phyloP scores from a whole-genome alignment of 2,888 invertebrate genomes.

The Piscicola geometra region DNA sequence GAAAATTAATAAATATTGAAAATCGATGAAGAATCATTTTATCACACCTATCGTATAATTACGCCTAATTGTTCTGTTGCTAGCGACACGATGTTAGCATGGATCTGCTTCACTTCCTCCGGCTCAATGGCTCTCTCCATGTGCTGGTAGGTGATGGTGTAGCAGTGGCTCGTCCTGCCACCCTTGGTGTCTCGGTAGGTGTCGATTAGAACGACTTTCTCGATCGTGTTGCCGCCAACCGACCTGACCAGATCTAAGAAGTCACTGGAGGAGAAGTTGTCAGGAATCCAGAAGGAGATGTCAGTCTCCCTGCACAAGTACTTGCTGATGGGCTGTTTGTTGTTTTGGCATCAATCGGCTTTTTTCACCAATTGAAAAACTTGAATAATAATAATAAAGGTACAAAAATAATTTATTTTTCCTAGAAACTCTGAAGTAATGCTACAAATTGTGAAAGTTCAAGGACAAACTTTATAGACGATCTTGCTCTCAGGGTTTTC shows the following conservation, averaged over 20 bases:
- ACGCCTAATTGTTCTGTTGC: conserved; percentile 60
- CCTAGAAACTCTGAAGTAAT: neutral
- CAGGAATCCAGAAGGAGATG: conserved; percentile 91
- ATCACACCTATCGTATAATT: conserved; percentile 47
- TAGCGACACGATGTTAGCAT: conserved; percentile 67
- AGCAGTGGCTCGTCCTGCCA: conserved; percentile 78
- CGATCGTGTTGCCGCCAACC: conserved; percentile 84
- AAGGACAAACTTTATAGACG: conserved; percentile 71
- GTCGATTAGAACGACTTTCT: conserved; percentile 82
- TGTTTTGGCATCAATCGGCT: too few relatives aligned
- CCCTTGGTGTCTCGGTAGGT: conserved; percentile 79
- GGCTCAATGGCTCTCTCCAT: conserved; percentile 82
- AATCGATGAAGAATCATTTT: neutral
- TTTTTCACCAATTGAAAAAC: too few relatives aligned
- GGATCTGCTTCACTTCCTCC: conserved; percentile 78
- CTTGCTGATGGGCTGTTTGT: conserved; percentile 67
- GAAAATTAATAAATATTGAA: neutral
- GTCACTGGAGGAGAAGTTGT: conserved; percentile 52
- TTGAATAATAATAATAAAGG: too few relatives aligned
- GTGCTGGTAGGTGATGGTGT: conserved; percentile 84
- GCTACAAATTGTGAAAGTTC: neutral
- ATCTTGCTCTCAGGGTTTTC: conserved; percentile 66
- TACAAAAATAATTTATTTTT: neutral
- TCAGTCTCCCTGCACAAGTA: conserved; percentile 85
- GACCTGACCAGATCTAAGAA: conserved; percentile 81